These are phyloP conservation scores for Prochilodus magdalenae DNA, from an alignment of 2,113 vertebrate genomes.

Conservation along the genomic window DNA sequence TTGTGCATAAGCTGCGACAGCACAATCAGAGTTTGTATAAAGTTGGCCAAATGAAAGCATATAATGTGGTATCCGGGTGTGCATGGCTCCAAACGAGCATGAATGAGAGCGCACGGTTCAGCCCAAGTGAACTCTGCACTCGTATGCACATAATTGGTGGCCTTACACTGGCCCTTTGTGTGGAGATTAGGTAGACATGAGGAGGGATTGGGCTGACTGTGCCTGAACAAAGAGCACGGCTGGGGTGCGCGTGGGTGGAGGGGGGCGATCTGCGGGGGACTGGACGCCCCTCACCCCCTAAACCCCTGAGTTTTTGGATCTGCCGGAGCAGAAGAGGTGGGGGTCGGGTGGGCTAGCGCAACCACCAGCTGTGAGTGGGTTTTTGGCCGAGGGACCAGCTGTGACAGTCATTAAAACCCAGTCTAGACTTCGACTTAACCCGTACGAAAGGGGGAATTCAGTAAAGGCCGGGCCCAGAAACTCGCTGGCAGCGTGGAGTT, in stretches of 20 bases:
- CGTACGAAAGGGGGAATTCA: conserved; percentile 54
- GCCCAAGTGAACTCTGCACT: conserved; percentile 65
- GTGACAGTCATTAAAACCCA: conserved; percentile 75
- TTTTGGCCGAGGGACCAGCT: conserved; percentile 71
- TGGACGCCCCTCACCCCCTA: conserved; percentile 17
- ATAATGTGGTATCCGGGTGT: neutral
- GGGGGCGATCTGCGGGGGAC: conserved; percentile 43
- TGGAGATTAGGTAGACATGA: conserved; percentile 80
- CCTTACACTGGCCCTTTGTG: conserved; percentile 82
- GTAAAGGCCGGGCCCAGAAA: conserved; percentile 44
- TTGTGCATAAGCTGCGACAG: neutral
- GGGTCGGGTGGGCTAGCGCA: conserved; percentile 50
- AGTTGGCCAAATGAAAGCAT: neutral
- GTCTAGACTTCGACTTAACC: conserved; percentile 81
- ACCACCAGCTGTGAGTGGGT: conserved; percentile 63
- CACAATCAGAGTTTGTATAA: neutral
- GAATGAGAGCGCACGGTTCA: conserved; percentile 40
- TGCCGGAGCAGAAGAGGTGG: conserved; percentile 55
- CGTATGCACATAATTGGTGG: conserved; percentile 75
- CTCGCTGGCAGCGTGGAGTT: conserved; percentile 68
- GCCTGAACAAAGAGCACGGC: conserved; percentile 71
- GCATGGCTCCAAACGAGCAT: conserved; percentile 10
- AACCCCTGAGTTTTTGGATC: conserved; percentile 37
- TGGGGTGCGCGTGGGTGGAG: conserved; percentile 54
- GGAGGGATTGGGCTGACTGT: conserved; percentile 73